Percentiles rank a stretch among this genome's conserved stretches.
These are phyloP conservation scores for Drosophila lacertosa DNA, from an alignment of 1,140 invertebrate species.

Conservation along the genomic window DNA sequence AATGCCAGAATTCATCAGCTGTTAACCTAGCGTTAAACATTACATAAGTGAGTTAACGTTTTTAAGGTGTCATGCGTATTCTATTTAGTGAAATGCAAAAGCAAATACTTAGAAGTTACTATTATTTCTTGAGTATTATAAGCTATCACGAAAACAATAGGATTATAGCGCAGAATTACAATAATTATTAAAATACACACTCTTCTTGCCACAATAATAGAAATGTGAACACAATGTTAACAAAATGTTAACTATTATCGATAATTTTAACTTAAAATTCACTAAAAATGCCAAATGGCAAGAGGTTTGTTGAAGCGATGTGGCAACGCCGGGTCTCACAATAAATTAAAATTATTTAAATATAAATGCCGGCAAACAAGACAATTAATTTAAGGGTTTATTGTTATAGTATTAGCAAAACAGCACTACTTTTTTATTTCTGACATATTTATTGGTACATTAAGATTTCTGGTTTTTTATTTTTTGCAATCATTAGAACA, in stretches of 20 bases:
- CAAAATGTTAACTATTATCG: constrained; percentile 7
- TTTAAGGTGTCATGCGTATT: not conserved
- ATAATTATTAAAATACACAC: constrained; percentile 24
- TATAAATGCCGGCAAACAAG: not conserved
- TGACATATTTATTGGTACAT: constrained; percentile 65
- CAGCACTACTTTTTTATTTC: constrained; percentile 14
- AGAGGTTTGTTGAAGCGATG: not conserved
- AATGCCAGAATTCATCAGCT: constrained; percentile 8
- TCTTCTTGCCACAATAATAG: constrained; percentile 19
- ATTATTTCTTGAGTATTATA: not conserved
- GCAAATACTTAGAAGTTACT: not conserved
- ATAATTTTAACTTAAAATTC: not conserved
- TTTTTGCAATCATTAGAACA: constrained; percentile 69
- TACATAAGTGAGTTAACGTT: constrained; percentile 65
- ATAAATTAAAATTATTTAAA: not conserved
- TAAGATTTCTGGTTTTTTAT: constrained; percentile 30
- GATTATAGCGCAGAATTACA: not conserved
- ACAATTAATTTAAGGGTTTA: not conserved
- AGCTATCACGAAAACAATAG: constrained; percentile 2
- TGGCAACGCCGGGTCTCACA: not conserved
- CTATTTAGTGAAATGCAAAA: not conserved
- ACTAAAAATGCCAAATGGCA: constrained; percentile 12
- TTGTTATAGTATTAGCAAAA: not conserved
- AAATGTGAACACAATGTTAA: constrained; percentile 13
- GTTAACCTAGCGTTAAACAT: constrained; percentile 56